These are phyloP conservation scores for Zaprionus vittiger DNA, from an alignment of 1,140 invertebrate genomes.

Conservation along the genomic window DNA sequence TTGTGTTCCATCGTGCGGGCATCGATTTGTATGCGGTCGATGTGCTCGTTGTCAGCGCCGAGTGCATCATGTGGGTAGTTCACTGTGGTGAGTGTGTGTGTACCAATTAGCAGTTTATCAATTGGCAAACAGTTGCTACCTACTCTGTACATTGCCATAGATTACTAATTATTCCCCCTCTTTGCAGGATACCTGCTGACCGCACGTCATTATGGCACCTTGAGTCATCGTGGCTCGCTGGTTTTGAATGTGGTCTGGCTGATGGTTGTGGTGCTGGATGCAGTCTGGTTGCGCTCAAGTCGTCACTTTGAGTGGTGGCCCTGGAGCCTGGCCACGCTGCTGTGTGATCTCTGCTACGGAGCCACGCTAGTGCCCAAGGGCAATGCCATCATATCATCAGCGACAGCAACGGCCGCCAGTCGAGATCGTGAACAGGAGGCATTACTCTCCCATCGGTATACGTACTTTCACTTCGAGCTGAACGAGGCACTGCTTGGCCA, in stretches of 20 bases:
- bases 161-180: neutral
- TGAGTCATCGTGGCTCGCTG: constrained; percentile 90
- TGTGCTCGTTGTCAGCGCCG: constrained; percentile 88
- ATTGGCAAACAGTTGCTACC: no score
- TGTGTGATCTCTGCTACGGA: constrained; percentile 87
- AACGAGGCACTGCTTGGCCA: constrained; percentile 89
- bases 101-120: neutral
- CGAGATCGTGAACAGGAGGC: constrained; percentile 87
- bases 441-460: constrained; percentile 81
- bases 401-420: neutral
- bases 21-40: constrained; percentile 86
- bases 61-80: constrained; percentile 91
- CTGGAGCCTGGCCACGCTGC: constrained; percentile 85
- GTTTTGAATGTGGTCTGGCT: constrained; percentile 88
- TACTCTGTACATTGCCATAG: neutral
- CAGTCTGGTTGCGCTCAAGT: constrained; percentile 86
- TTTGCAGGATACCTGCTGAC: constrained; percentile 88
- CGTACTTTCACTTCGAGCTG: constrained; percentile 83
- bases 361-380: constrained; percentile 87
- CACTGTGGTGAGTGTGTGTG: constrained; percentile 86
- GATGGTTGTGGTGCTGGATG: constrained; percentile 87
- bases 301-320: constrained; percentile 84
- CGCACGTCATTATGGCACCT: constrained; percentile 87
- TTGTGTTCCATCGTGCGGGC: constrained; percentile 85
- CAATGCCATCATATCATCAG: constrained; percentile 46